Evolutionary conservation across 2,113 vertebrate species (phyloP).

Genomic region (Myrmecophaga tridactyla): DNA sequence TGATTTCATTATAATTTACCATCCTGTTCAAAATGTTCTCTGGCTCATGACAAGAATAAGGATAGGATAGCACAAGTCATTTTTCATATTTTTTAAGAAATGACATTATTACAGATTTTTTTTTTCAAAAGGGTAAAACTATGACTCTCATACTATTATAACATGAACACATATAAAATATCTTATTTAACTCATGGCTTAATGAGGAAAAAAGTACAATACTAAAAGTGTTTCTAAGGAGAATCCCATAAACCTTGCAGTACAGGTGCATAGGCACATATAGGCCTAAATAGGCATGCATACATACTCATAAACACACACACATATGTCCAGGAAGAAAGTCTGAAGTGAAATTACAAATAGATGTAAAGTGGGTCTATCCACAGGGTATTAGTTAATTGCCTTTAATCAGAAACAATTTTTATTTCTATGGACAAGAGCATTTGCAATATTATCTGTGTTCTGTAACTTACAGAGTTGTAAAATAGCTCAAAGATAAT

Average conservation of each 20-base stretch:
- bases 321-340: background rate
- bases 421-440: background rate
- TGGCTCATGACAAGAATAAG: background rate
- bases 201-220: background rate
- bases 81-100: background rate
- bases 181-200: conserved; percentile 25
- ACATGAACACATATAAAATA: background rate
- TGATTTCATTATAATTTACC: background rate
- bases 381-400: background rate
- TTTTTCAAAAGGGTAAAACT: conserved; percentile 14
- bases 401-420: background rate
- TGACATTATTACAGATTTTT: background rate
- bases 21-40: background rate
- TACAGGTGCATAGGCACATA: too few species aligned
- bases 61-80: background rate
- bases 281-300: too few species aligned
- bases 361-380: background rate
- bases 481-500: background rate
- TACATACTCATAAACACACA: too few species aligned
- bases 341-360: background rate
- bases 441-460: background rate
- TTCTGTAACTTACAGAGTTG: background rate
- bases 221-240: background rate
- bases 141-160: background rate
- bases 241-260: background rate